phyloP scores from a whole-genome alignment of 2,888 invertebrate genomes.

The Eupeodes latifasciatus region DNA sequence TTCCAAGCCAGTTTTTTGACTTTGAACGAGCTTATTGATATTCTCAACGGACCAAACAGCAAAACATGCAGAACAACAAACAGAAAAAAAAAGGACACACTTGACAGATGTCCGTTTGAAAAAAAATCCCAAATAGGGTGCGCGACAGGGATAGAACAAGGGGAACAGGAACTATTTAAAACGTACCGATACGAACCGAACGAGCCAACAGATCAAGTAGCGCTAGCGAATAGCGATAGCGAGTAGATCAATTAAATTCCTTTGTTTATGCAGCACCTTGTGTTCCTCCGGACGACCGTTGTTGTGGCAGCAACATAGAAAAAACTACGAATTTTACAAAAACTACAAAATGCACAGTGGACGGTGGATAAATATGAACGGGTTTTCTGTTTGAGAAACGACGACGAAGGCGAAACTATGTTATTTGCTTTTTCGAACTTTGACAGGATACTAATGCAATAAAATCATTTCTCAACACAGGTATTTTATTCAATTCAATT shows the following conservation, averaged over 20 bases:
- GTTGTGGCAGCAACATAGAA: conserved; percentile 60
- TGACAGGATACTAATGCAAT: neutral
- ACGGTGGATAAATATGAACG: neutral
- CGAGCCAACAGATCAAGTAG: conserved; percentile 42
- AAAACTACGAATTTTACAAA: neutral
- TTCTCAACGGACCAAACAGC: conserved; percentile 30
- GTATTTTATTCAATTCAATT: neutral
- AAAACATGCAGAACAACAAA: neutral
- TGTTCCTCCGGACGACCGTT: conserved; percentile 54
- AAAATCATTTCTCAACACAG: conserved; percentile 23
- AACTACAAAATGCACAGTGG: conserved; percentile 21
- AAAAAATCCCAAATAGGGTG: conserved; percentile 58
- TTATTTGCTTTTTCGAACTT: neutral
- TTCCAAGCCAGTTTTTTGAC: too few relatives aligned
- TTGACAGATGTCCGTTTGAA: conserved; percentile 66
- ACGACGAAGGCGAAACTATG: too few relatives aligned
- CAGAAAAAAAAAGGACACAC: conserved; percentile 59
- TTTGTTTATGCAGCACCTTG: conserved; percentile 73
- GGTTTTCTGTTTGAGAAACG: neutral
- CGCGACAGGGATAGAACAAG: conserved; percentile 59
- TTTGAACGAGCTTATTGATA: too few relatives aligned
- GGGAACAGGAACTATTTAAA: conserved; percentile 52
- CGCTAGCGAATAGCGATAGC: conserved; percentile 7
- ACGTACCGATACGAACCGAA: neutral
- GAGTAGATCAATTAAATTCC: conserved; percentile 72